These are phyloP conservation scores for Thereva unica DNA, from an alignment of 2,888 invertebrate species.

Conservation along the genomic window DNA sequence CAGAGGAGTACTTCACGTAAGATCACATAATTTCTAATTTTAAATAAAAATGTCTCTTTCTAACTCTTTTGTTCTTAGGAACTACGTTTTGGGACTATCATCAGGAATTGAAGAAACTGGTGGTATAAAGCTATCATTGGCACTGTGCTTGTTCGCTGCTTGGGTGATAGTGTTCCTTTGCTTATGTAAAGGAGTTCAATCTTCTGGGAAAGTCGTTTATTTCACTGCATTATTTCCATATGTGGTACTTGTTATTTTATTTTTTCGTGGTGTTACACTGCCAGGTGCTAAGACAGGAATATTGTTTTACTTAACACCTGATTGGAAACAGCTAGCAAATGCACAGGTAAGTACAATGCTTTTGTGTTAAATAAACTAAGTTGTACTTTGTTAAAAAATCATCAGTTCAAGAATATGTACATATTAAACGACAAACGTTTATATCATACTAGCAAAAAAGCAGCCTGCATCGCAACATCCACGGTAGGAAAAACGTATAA, in stretches of 20 bases:
- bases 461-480: no score
- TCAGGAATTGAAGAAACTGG: constrained; percentile 74
- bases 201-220: constrained; percentile 79
- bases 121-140: constrained; percentile 69
- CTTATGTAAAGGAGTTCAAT: constrained; percentile 78
- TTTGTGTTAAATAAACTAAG: neutral
- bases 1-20: constrained; percentile 76
- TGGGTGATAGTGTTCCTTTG: constrained; percentile 81
- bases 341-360: constrained; percentile 62
- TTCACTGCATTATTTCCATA: constrained; percentile 78
- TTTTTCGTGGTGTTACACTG: constrained; percentile 77
- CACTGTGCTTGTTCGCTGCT: constrained; percentile 72
- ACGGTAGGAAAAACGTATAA: no score
- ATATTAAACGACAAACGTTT: no score
- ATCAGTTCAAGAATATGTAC: no score
- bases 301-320: constrained; percentile 77
- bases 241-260: constrained; percentile 73
- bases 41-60: neutral
- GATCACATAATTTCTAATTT: constrained; percentile 42
- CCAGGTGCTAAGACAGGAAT: constrained; percentile 80
- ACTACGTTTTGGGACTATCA: constrained; percentile 63
- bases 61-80: constrained; percentile 53
- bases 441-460: no score
- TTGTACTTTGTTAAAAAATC: neutral
- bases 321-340: constrained; percentile 72